A percentile compares a stretch with the other conserved stretches of the same genome.
Conservation (phyloP, 2,888 invertebrate species). For the Saturnia japonica region DNA sequence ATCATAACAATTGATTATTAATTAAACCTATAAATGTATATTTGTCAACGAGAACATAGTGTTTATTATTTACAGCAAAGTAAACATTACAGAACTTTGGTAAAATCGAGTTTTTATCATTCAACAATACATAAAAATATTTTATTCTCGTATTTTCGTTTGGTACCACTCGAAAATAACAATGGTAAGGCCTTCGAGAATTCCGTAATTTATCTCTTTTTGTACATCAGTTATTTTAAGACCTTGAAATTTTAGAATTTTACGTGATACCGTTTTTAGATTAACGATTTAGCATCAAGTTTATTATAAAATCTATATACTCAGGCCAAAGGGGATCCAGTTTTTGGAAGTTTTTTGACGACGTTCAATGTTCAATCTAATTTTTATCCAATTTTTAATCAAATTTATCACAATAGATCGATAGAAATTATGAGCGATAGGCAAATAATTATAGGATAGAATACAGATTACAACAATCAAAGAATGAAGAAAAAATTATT, state of each 20-base stretch:
- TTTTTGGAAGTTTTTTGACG: not conserved
- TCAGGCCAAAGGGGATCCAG: not conserved
- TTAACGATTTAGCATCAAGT: not conserved
- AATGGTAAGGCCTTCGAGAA: slow-evolving; percentile 6
- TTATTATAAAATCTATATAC: not conserved
- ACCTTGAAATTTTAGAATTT: slow-evolving; percentile 3
- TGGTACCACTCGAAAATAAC: slow-evolving; percentile 5
- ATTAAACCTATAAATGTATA: not conserved
- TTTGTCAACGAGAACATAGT: not conserved
- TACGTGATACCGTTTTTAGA: not conserved
- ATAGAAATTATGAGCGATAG: not conserved
- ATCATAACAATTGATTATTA: not conserved
- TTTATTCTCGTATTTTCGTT: not conserved
- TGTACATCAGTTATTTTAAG: slow-evolving; percentile 10
- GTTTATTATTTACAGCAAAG: slow-evolving; percentile 4
- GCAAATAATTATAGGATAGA: not conserved
- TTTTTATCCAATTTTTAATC: too few relatives aligned
- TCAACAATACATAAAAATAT: slow-evolving; percentile 10
- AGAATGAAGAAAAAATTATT: too few relatives aligned
- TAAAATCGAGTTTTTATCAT: not conserved
- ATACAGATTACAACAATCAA: not conserved
- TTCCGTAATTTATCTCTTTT: not conserved
- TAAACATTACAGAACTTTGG: slow-evolving; percentile 13
- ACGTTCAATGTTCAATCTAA: not conserved
- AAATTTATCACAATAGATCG: not conserved